Conservation (phyloP, 2,888 invertebrate genomes). For the Xanthorhoe spadicearia region DNA sequence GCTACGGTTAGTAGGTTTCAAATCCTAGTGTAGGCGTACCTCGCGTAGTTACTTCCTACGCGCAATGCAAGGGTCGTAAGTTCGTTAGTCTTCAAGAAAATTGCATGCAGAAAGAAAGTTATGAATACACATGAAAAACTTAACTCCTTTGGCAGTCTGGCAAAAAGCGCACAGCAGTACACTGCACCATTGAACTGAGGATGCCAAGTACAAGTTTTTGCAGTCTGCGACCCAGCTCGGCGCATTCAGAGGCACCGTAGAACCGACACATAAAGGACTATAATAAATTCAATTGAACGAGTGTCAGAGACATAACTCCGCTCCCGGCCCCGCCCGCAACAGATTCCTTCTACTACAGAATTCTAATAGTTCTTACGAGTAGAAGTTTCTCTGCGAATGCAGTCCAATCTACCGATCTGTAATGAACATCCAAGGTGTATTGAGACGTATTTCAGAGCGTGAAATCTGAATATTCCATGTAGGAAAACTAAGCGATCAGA, state of each 20-base stretch:
- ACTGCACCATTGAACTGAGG: slow-evolving; percentile 9
- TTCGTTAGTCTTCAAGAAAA: background rate
- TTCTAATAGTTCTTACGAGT: slow-evolving; percentile 18
- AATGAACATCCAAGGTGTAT: background rate
- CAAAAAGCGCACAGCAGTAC: slow-evolving; percentile 9
- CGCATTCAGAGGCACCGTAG: slow-evolving; percentile 44
- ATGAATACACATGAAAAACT: background rate
- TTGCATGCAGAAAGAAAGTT: background rate
- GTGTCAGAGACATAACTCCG: slow-evolving; percentile 70
- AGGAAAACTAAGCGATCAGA: background rate
- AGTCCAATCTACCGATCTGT: background rate
- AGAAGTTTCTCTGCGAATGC: slow-evolving; percentile 2
- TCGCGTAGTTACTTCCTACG: background rate
- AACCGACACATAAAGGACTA: slow-evolving; percentile 58
- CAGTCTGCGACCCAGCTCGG: slow-evolving; percentile 38
- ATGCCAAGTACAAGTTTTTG: slow-evolving; percentile 31
- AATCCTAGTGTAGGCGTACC: background rate
- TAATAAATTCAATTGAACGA: slow-evolving; percentile 74
- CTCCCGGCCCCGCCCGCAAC: slow-evolving; percentile 57
- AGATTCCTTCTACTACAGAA: slow-evolving; percentile 61
- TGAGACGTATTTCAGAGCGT: slow-evolving; percentile 1
- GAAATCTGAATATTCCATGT: background rate
- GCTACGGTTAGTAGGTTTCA: background rate
- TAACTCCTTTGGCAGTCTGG: background rate
- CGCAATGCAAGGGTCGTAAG: background rate